phyloP scores from a whole-genome alignment of 2,797 vertebrate genomes.

The Philypnodon macrostomus region DNA sequence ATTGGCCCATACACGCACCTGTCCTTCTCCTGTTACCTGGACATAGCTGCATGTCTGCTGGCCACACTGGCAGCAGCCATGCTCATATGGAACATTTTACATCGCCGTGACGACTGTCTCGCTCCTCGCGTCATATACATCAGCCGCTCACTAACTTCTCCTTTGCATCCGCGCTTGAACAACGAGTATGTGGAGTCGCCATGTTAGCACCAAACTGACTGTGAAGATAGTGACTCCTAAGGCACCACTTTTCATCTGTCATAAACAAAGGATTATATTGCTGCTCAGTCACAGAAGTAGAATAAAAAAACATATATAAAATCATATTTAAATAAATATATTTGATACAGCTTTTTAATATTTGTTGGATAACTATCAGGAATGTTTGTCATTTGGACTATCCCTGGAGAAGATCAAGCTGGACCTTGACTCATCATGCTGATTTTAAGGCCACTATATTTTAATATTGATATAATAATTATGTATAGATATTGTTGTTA shows the following conservation, averaged over 20 bases:
- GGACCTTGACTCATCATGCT: slow-evolving; percentile 77
- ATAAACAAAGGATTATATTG: slow-evolving; percentile 31
- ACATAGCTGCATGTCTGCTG: slow-evolving; percentile 91
- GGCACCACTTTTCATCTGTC: slow-evolving; percentile 9
- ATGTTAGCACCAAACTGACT: slow-evolving; percentile 67
- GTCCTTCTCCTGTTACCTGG: slow-evolving; percentile 94
- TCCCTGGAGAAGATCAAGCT: slow-evolving; percentile 75
- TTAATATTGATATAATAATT: slow-evolving; percentile 23
- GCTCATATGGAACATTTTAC: slow-evolving; percentile 97
- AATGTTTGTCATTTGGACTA: slow-evolving; percentile 24
- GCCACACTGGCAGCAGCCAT: slow-evolving; percentile 92
- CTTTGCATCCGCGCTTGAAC: slow-evolving; percentile 85
- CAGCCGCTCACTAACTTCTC: slow-evolving; percentile 83
- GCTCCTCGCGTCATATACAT: slow-evolving; percentile 90
- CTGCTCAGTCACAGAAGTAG: slow-evolving; percentile 39
- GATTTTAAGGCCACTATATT: slow-evolving; percentile 53
- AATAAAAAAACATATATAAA: slow-evolving; percentile 20
- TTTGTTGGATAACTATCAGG: slow-evolving; percentile 14
- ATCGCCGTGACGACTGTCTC: slow-evolving; percentile 92
- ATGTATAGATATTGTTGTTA: too few relatives aligned
- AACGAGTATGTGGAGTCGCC: slow-evolving; percentile 98
- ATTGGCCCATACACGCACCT: slow-evolving; percentile 91
- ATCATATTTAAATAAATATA: slow-evolving; percentile 22
- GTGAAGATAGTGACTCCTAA: slow-evolving; percentile 19
- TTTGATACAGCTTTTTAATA: slow-evolving; percentile 25